A percentile compares a stretch with the other conserved stretches of the same genome.
Evolutionary conservation across 2,797 vertebrate genomes (phyloP).

Genomic region (Microcaecilia unicolor): DNA sequence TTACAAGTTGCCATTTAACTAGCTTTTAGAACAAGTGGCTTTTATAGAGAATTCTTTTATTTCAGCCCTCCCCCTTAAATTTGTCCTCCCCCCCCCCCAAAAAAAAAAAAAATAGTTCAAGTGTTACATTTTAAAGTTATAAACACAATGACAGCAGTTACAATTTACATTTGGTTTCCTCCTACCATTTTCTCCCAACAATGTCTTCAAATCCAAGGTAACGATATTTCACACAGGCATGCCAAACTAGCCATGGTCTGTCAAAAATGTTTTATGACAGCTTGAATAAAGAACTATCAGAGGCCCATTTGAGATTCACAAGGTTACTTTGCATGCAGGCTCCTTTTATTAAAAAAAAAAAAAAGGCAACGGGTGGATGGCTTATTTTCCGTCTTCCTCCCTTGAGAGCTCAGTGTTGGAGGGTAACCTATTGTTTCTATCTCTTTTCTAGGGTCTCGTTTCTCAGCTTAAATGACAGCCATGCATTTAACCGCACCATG

Average conservation of each 20-base stretch:
- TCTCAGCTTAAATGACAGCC: conserved; percentile 39
- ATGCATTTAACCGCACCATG: conserved; percentile 35
- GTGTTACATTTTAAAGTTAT: too few species aligned
- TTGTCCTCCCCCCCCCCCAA: conserved; percentile 26
- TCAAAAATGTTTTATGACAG: conserved; percentile 65
- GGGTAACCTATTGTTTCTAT: conserved; percentile 46
- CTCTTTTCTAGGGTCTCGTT: conserved; percentile 30
- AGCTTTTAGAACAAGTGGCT: conserved; percentile 20
- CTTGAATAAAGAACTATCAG: conserved; percentile 56
- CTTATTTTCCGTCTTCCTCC: conserved; percentile 45
- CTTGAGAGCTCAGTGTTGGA: conserved; percentile 29
- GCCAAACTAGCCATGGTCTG: conserved; percentile 50
- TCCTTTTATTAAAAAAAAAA: conserved; percentile 33
- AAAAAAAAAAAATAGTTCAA: too few species aligned
- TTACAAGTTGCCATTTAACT: conserved; percentile 26
- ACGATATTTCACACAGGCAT: conserved; percentile 48
- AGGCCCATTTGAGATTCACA: conserved; percentile 48
- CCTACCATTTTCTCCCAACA: conserved; percentile 48
- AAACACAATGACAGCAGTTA: conserved; percentile 37
- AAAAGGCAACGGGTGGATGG: conserved; percentile 29
- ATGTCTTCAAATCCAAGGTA: conserved; percentile 40
- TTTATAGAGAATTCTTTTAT: conserved; percentile 32
- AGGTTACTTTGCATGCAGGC: conserved; percentile 45
- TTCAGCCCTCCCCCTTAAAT: conserved; percentile 27
- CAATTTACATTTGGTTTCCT: conserved; percentile 56